Percentiles rank a stretch among this genome's conserved stretches.
phyloP scores from a whole-genome alignment of 1,140 invertebrate species.

The Drosophila ambigua region DNA sequence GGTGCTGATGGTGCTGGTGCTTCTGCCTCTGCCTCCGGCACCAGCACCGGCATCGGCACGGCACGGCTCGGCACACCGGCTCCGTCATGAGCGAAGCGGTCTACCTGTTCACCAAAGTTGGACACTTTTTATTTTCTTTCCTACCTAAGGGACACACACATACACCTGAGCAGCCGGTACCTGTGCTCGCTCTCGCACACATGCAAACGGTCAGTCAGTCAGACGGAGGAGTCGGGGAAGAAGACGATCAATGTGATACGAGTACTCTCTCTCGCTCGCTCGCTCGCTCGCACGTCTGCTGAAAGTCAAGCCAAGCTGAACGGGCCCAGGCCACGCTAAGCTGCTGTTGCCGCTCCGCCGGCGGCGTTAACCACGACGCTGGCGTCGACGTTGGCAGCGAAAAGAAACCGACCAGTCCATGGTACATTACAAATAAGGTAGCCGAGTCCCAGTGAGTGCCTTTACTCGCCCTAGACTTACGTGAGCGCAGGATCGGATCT shows the following conservation, averaged over 20 bases:
- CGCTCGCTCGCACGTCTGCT: conserved; percentile 37
- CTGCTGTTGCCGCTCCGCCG: conserved; percentile 76
- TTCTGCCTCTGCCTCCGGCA: conserved; percentile 49
- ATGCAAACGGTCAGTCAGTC: conserved; percentile 1
- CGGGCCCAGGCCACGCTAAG: conserved; percentile 76
- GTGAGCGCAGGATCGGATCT: too few species aligned
- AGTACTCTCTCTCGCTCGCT: conserved; percentile 9
- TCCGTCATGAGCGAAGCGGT: conserved; percentile 50
- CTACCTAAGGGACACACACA: conserved; percentile 69
- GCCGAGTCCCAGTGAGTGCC: too few species aligned
- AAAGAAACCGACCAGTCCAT: conserved; percentile 41
- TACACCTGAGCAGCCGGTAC: conserved; percentile 23
- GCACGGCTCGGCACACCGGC: conserved; percentile 16
- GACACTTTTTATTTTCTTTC: conserved; percentile 72
- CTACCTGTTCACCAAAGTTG: conserved; percentile 77
- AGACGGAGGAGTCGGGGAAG: neutral
- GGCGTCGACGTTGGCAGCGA: conserved; percentile 41
- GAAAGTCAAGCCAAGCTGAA: conserved; percentile 78
- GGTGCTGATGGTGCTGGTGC: conserved; percentile 1
- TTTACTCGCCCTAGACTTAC: too few species aligned
- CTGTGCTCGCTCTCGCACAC: conserved; percentile 41
- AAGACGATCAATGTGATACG: conserved; percentile 33
- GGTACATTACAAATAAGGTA: too few species aligned
- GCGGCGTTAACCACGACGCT: conserved; percentile 71
- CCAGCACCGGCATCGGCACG: conserved; percentile 23